A percentile compares a stretch with the other conserved stretches of the same genome.
These are phyloP conservation scores for Lithodes maja DNA, from an alignment of 2,888 invertebrate genomes.

Conservation along the genomic window DNA sequence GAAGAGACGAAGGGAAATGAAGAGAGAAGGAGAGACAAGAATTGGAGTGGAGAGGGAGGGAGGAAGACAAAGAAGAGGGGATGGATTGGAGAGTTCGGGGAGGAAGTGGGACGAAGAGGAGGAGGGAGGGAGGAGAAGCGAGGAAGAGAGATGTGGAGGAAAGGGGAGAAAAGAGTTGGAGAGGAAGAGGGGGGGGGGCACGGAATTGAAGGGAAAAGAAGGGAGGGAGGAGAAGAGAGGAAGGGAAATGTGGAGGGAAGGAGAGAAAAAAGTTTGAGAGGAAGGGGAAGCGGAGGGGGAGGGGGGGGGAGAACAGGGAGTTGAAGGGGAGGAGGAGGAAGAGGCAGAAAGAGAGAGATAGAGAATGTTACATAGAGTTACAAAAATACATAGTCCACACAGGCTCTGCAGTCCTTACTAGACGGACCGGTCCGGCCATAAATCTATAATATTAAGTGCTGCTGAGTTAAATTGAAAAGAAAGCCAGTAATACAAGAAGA, in stretches of 20 bases:
- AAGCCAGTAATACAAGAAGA: too few species aligned
- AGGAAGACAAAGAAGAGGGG: not conserved
- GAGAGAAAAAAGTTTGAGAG: slow-evolving; percentile 9
- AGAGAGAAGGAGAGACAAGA: not conserved
- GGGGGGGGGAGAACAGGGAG: not conserved
- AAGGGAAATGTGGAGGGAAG: not conserved
- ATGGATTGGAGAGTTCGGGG: not conserved
- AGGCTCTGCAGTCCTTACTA: too few species aligned
- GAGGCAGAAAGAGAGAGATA: not conserved
- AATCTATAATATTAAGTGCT: too few species aligned
- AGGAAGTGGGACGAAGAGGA: not conserved
- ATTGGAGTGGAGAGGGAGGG: not conserved
- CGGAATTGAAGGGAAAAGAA: not conserved
- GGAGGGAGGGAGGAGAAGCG: not conserved
- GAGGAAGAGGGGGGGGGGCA: not conserved
- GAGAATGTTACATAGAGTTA: not conserved
- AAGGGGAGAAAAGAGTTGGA: not conserved
- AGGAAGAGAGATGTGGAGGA: slow-evolving; percentile 1
- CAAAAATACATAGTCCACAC: too few species aligned
- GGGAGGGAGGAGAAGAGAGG: not conserved
- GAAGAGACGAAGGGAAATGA: not conserved
- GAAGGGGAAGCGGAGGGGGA: not conserved
- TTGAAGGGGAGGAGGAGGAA: not conserved
- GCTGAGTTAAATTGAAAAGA: too few species aligned
- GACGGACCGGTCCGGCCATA: too few species aligned